Evolutionary conservation across 2,888 invertebrate species (phyloP), one percentile per base, ranked within the genome.

Genomic region (Xiphydria camelus): DNA sequence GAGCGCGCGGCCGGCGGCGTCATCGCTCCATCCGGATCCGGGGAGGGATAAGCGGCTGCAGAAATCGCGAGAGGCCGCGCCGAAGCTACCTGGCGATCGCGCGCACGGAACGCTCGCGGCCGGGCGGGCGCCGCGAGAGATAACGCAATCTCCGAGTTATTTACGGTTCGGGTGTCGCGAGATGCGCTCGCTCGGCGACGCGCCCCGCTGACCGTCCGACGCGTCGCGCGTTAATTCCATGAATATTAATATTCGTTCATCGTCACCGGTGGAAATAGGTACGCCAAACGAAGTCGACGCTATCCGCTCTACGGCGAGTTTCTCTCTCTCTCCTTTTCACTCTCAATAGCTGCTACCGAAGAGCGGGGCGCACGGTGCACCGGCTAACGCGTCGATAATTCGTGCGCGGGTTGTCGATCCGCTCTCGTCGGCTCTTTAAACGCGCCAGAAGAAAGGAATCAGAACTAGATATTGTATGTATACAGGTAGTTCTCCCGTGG

Each of bases 71-170:
- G 12, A 10, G 3, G 12, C 2, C 10, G 26, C 26, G 12, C 14
- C 5, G 14, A 26, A 26, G 10, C 26, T 26, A 26, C 26, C 26
- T 26, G 26, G 10, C 19, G 21, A 41, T 4, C 14, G 18, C 29
- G 4, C n/a, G 33, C 26, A 7, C 38, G 36, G 33, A 26, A 20
- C 38, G 41, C 21, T 17, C 17, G 25, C 26, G 10, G 26, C 14
- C 20, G 20, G 10, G 10, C n/a, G 5, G 18, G 29, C 44, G 39
- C 44, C 45, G 40, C 43, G 39, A 47, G 51, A 62, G 62, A 57
- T 60, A 60, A 58, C 58, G 54, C 56, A 60, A 60, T 63, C 57
- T 56, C n/a, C 55, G 60, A 61, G 60, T 63, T 61, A 61, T 63
- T 63, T 63, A 61, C 59, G 61, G 50, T 55, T 47, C 37, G 49